phyloP scores from a whole-genome alignment of 2,888 invertebrate genomes.

The Mimas tiliae region DNA sequence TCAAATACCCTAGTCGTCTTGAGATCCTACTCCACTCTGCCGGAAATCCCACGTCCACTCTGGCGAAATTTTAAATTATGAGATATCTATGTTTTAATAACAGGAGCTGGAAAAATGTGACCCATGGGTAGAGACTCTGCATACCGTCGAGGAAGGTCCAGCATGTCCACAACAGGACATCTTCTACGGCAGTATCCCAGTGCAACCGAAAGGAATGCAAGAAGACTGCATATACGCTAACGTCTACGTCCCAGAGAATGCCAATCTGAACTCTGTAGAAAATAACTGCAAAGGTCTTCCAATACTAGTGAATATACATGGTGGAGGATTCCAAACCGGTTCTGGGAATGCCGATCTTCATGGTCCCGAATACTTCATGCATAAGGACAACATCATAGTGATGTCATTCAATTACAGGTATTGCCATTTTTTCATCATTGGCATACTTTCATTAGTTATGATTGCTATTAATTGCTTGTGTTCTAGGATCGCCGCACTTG shows the following conservation, averaged over 20 bases:
- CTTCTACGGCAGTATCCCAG: conserved; percentile 17
- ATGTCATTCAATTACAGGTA: conserved; percentile 71
- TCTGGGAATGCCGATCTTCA: conserved; percentile 36
- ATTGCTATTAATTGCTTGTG: neutral
- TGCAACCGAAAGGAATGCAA: neutral
- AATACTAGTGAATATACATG: conserved; percentile 36
- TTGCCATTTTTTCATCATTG: neutral
- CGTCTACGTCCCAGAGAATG: neutral
- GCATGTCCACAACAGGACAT: conserved; percentile 18
- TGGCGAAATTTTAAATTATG: no score
- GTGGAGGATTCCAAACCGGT: conserved; percentile 34
- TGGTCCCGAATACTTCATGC: conserved; percentile 43
- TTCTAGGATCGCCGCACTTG: conserved; percentile 63
- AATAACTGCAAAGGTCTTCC: conserved; percentile 27
- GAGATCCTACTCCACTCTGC: no score
- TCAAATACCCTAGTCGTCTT: no score
- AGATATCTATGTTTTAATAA: neutral
- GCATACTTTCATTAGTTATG: neutral
- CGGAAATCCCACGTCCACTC: no score
- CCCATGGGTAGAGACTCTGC: conserved; percentile 4
- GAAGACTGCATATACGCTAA: conserved; percentile 19
- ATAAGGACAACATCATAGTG: conserved; percentile 51
- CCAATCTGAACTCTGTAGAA: neutral
- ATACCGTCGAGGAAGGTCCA: conserved; percentile 17
- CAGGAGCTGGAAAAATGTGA: conserved; percentile 8